These are phyloP conservation scores for Norana najaformis DNA, from an alignment of 2,888 invertebrate species.

Conservation along the genomic window DNA sequence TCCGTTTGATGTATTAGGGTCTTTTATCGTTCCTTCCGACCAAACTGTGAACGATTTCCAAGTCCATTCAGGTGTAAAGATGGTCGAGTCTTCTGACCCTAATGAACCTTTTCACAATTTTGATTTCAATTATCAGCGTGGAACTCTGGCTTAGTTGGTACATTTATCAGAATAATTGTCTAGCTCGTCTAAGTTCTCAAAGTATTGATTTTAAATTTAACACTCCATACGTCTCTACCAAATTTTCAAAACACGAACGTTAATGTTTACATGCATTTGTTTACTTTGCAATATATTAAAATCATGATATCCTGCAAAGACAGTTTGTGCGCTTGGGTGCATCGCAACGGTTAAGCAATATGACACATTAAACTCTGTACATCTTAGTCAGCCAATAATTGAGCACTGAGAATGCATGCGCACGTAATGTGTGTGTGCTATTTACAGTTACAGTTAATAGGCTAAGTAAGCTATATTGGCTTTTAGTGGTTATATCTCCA, in stretches of 20 bases:
- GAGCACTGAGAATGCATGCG: no score
- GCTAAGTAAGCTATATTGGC: no score
- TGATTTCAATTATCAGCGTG: not conserved
- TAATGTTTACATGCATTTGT: no score
- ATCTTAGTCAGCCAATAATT: no score
- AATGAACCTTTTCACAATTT: constrained; percentile 3
- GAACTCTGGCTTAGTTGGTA: not conserved
- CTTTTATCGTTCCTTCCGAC: constrained; percentile 5
- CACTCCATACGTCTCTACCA: not conserved
- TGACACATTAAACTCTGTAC: no score
- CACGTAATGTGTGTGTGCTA: no score
- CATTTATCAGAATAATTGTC: not conserved
- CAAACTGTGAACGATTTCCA: not conserved
- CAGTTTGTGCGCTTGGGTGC: no score
- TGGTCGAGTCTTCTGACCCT: constrained; percentile 6
- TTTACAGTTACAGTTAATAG: no score
- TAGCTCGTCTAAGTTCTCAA: not conserved
- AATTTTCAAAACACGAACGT: not conserved
- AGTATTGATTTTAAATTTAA: not conserved
- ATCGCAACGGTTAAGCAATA: no score
- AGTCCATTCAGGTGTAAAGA: constrained; percentile 13
- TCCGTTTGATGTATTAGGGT: constrained; percentile 18
- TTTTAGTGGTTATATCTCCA: no score
- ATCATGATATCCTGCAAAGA: no score
- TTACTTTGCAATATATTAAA: no score